Evolutionary conservation across 2,113 vertebrate genomes (phyloP).

Genomic region (Ellobius talpinus): DNA sequence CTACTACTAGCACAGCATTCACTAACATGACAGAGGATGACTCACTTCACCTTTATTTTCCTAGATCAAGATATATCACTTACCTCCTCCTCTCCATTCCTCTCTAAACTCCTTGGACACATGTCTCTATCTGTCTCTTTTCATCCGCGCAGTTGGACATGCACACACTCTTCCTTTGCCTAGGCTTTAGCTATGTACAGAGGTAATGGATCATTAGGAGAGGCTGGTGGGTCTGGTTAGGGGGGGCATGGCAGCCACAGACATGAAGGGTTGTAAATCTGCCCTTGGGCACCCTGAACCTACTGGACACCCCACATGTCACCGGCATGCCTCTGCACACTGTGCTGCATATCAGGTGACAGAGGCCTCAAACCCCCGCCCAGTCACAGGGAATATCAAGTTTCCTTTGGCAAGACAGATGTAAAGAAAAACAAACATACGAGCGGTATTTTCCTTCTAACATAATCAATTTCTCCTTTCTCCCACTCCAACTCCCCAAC

Average conservation of each 20-base stretch:
- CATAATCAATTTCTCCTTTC: slow-evolving; percentile 82
- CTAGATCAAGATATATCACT: slow-evolving; percentile 73
- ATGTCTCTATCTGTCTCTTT: slow-evolving; percentile 53
- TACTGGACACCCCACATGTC: slow-evolving; percentile 67
- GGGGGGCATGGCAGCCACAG: background rate
- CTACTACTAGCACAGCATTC: slow-evolving; percentile 92
- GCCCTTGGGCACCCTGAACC: slow-evolving; percentile 79
- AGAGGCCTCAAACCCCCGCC: slow-evolving; percentile 86
- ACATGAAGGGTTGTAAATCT: slow-evolving; percentile 55
- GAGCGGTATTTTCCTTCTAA: slow-evolving; percentile 86
- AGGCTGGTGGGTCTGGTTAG: slow-evolving; percentile 57
- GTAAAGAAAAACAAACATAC: slow-evolving; percentile 80
- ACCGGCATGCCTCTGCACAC: slow-evolving; percentile 77
- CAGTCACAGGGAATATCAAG: slow-evolving; percentile 88
- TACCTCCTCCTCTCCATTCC: slow-evolving; percentile 50
- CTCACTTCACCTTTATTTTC: slow-evolving; percentile 80
- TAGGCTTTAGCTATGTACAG: slow-evolving; percentile 65
- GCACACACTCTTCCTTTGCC: background rate
- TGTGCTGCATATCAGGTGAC: slow-evolving; percentile 82
- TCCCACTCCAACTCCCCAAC: slow-evolving; percentile 79
- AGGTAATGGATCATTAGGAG: slow-evolving; percentile 63
- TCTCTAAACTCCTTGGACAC: slow-evolving; percentile 52
- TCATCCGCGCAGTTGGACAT: background rate
- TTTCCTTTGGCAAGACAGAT: slow-evolving; percentile 97
- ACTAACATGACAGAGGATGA: slow-evolving; percentile 87